A percentile compares a stretch with the other conserved stretches of the same genome.
phyloP scores from a whole-genome alignment of 2,888 invertebrate species.

The Achlya flavicornis region DNA sequence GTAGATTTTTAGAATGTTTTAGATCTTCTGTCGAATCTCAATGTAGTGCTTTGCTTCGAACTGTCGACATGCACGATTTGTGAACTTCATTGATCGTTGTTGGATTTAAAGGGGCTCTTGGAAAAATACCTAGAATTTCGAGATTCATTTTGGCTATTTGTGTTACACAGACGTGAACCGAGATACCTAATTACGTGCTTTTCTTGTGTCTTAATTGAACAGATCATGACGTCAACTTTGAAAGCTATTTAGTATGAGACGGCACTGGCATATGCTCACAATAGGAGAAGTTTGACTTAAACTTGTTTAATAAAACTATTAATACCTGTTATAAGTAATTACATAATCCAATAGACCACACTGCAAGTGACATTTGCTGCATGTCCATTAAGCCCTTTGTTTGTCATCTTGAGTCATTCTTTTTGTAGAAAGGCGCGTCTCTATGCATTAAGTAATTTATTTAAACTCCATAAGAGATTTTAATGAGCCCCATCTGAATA shows the following conservation, averaged over 20 bases:
- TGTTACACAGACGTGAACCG: neutral
- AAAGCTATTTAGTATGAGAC: too few species aligned
- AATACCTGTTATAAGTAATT: neutral
- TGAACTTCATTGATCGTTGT: neutral
- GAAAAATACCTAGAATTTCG: neutral
- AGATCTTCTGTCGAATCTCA: neutral
- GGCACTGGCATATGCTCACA: neutral
- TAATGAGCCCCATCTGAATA: slow-evolving; percentile 10
- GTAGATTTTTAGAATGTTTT: slow-evolving; percentile 4
- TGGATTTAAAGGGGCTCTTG: neutral
- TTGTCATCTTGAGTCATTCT: slow-evolving; percentile 2
- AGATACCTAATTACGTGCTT: too few species aligned
- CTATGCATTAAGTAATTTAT: slow-evolving; percentile 8
- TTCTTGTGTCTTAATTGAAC: too few species aligned
- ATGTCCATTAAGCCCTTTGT: slow-evolving; percentile 3
- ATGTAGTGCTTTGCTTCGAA: neutral
- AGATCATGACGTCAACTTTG: too few species aligned
- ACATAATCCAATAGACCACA: neutral
- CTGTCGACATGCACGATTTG: slow-evolving; percentile 6
- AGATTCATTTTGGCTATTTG: neutral
- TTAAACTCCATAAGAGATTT: slow-evolving; percentile 2
- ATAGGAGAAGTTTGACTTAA: too few species aligned
- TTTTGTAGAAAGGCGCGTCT: neutral
- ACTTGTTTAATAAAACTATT: too few species aligned
- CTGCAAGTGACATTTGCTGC: neutral